Base-by-base conservation (phyloP, 2,113 vertebrate species). In the Ammodytes dubius region DNA sequence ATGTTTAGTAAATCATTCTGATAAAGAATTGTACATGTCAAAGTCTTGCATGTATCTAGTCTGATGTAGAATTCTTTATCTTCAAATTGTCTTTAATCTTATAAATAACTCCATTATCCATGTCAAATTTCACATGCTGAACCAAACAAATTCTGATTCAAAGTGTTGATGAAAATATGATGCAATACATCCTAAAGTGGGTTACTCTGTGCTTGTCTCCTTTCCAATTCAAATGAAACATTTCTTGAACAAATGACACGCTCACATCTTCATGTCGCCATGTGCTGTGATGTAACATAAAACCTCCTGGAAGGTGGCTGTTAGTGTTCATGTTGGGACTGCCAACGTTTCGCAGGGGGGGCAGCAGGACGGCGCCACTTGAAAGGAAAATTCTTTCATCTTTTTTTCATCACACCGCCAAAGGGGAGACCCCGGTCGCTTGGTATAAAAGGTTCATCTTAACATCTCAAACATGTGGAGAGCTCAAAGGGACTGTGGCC, bases 391-490 rank as follows among this genome's bases (percentile, higher is more conserved):
- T 1, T 4, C 56, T 70, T 54, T 70, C 13, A 56, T 70, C 7
- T 79, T 47, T 17, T 79, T 52, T 59, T 27, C 7, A 54, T 76
- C 7, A 50, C 39, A 9, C 13, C 43, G 11, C 13, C 43, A 78
- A 54, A 74, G 39, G 37, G 35, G 67, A 83, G 67, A 52, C 53
- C 37, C 27, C 15, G 11, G 76, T 65, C 43, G 39, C 64, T 10
- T 56, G 35, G 39, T 47, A 69, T 79, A 67, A 79, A 77, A 70
- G 15, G 81, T 71, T 70, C 15, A 60, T 77, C 79, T 74, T 61
- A 87, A 79, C 42, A 4, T 73, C 57, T 52, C 57, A 87, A 84
- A 81, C 69, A 19, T 70, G 54, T 40, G 10, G n/a, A 78, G 63
- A 67, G 59, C 66, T 83, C 58, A 78, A 59, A 66, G 58, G 43